Base-by-base conservation (phyloP, 2,888 invertebrate genomes). In the Eucera pruinosa region DNA sequence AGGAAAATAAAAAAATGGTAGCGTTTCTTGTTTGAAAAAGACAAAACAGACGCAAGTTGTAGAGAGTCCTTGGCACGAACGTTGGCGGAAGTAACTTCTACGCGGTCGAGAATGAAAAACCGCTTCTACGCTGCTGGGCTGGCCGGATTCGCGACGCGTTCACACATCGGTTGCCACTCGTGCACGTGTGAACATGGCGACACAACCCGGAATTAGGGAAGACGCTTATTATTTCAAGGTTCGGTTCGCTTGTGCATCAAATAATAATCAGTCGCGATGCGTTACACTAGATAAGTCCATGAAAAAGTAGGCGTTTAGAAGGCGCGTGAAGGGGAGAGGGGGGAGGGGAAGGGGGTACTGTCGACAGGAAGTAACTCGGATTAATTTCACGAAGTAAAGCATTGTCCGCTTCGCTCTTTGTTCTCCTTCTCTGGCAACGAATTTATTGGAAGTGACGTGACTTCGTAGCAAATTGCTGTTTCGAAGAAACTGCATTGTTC, bases 171-270 rank as follows among this genome's bases (percentile, higher is more conserved):
- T 86, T 85, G 84, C 78, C 82, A 76, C 81, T 80, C 60, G 78
- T 83, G 81, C 86, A 78, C 80, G 80, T 83, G 84, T 78, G 78
- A 85, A 80, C 85, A 78, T 72, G 80, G 80, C 88, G 87, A 85
- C 85, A 86, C 82, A 87, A 87, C 86, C 86, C 88, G 87, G 88
- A 89, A 89, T 89, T 83, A 89, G 85, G 86, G 84, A 86, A 89
- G 85, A 84, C 87, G 86, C 84, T 90, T 88, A 89, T 90, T 90
- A 89, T 88, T 90, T 88, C 89, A 89, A 88, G 90, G 88, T 90
- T 88, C 88, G 84, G 85, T 84, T 85, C 82, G 86, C 76, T 61
- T 78, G 83, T 78, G 83, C 80, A 85, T 85, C 83, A 66, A 82
- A 86, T 78, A 82, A 86, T 78, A 86, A 87, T 86, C 86, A 86